Evolutionary conservation across 37 sponge, comb jelly and placozoan genomes (phyloP), one percentile per base, ranked within the genome.

Genomic region (Axinella damicornis): DNA sequence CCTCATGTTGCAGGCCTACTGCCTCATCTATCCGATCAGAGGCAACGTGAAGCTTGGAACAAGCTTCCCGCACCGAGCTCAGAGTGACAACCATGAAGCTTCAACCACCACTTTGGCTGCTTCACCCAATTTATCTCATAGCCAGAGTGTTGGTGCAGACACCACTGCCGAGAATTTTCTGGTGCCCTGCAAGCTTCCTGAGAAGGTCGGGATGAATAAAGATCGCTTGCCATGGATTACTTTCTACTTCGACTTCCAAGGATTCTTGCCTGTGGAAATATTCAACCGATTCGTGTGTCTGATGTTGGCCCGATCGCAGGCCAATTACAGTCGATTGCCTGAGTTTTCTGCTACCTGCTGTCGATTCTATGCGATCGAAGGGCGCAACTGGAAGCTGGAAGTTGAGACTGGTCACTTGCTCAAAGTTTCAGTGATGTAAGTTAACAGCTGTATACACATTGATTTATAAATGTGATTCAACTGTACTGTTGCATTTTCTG

Each of bases 181-280:
- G 0, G 39, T 83, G 20, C 89, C 89, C 22, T 81, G 75, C 57
- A 76, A 57, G 69, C 69, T 88, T 24, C 57, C 74, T 28, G 27
- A 54, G n/a, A n/a, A n/a, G n/a, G n/a, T n/a, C 54, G 33, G 40
- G 39, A 20, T 15, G 1, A 31, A 9, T 1, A 57, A 77, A 64
- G 38, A 53, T 21, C 37, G 53, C 12, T 1, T 68, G 2, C 77
- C 63, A 22, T 62, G 83, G 57, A 27, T 69, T 22, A 37, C 61
- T 5, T 90, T 90, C 56, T 53, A 73, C 14, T 76, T 84, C 73
- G 90, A 90, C 36, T 90, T 90, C 27, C 21, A 66, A 19, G 60
- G 63, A 5, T 90, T 83, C 71, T 85, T 90, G 61, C 90, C 90
- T 55, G 69, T 65, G 39, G 90, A 84, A 61, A 70, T 90, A 22